Base-by-base conservation (phyloP, 2,797 vertebrate genomes). In the Argya squamiceps region DNA sequence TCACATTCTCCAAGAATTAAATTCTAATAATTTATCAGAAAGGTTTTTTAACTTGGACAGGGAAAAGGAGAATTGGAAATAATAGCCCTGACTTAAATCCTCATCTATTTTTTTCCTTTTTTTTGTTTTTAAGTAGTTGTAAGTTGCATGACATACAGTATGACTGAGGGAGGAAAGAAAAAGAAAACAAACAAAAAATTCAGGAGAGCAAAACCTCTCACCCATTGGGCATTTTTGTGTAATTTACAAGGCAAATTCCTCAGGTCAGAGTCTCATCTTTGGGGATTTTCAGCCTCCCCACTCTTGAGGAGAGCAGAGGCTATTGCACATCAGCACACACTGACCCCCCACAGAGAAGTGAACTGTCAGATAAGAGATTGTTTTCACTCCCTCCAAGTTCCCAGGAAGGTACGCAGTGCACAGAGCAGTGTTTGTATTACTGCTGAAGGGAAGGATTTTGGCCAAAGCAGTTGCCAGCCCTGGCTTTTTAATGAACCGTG, bases 401-500 rank as follows among this genome's bases (percentile, higher is more conserved):
- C 62, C 67, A 23, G 10, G 2, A 92, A 96, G 83, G 86, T 92
- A 78, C 15, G 4, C 18, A 9, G 34, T 10, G 64, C 85, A 67
- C 91, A 92, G 76, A 70, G 29, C 44, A 27, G 34, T 62, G 47
- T 94, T 94, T 92, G 79, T 86, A 4, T 78, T 89, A 53, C 60
- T 1, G 16, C 56, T 41, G 59, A 84, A 83, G 34, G 52, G 85
- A 76, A 92, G 80, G 53, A 77, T 60, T 90, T 77, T 10, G 2
- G 77, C 86, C 95, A 94, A 79, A 92, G 90, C 49, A 94, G 58
- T 76, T 95, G 91, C 85, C 91, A 94, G 67, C 46, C 52, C 30
- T 17, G 49, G 47, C 27, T 92, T 91, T 90, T 63, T 91, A 92
- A 70, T 74, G 85, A 95, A 46, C 88, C 37, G 2, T 92, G 69